phyloP scores from a whole-genome alignment of 2,113 vertebrate species.

The Boulengeromyrus knoepffleri region DNA sequence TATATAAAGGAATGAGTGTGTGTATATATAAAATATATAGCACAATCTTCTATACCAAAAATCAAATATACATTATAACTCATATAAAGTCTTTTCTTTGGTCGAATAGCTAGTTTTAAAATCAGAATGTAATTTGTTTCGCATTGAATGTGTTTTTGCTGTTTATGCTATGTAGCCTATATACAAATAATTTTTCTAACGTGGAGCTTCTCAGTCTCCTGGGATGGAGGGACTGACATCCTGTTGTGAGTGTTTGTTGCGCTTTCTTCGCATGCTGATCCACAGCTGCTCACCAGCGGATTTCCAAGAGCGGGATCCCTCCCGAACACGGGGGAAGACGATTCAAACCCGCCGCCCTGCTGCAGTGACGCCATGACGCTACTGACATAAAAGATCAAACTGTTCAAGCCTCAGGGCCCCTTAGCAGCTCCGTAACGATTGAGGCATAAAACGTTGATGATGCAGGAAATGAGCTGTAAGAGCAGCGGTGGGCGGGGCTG shows the following conservation, averaged over 20 bases:
- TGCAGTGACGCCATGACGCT: neutral
- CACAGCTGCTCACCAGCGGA: neutral
- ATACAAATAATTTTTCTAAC: neutral
- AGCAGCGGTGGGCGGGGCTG: neutral
- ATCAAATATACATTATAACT: conserved; percentile 55
- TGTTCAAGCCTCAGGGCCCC: neutral
- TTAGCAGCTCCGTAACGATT: neutral
- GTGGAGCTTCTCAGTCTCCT: neutral
- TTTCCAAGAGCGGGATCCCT: neutral
- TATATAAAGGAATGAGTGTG: neutral
- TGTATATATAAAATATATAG: conserved; percentile 24
- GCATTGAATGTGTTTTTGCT: neutral
- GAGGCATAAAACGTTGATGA: neutral
- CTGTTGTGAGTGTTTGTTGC: neutral
- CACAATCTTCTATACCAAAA: conserved; percentile 57
- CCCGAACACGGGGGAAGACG: neutral
- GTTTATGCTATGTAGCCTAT: neutral
- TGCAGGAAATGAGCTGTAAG: neutral
- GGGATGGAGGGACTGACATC: neutral
- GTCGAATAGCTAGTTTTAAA: neutral
- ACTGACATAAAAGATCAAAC: neutral
- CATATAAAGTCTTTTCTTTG: conserved; percentile 61
- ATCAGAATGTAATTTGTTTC: neutral
- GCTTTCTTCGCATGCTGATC: neutral
- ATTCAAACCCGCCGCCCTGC: neutral